phyloP scores from a whole-genome alignment of 2,113 vertebrate species.

The Climacteris rufus region DNA sequence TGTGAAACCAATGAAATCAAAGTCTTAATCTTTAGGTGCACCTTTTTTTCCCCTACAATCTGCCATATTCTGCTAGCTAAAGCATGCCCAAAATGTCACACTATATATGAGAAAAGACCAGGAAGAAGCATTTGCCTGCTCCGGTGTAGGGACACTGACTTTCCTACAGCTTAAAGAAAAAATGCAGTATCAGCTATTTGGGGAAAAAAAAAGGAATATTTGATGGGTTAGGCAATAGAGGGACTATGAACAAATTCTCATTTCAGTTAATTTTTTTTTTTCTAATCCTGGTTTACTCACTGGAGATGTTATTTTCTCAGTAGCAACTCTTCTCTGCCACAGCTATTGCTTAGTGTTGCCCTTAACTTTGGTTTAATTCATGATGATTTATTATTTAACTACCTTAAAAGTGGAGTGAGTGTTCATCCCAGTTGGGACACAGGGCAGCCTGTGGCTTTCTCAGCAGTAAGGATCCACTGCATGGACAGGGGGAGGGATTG shows the following conservation, averaged over 20 bases:
- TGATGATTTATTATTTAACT: background rate
- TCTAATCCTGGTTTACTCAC: background rate
- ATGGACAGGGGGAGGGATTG: background rate
- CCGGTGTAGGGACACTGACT: background rate
- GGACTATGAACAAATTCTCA: background rate
- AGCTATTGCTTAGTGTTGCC: background rate
- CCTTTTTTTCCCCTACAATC: background rate
- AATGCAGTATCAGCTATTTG: background rate
- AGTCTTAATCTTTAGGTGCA: background rate
- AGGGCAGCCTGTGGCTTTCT: background rate
- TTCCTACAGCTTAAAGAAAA: background rate
- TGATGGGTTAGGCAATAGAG: background rate
- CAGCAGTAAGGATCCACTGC: background rate
- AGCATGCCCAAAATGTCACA: background rate
- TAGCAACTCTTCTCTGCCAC: background rate
- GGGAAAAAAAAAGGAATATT: background rate
- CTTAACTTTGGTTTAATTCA: background rate
- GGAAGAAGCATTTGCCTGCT: background rate
- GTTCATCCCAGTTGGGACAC: background rate
- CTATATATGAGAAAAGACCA: background rate
- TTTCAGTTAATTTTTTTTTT: background rate
- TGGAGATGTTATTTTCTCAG: background rate
- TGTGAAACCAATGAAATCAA: background rate
- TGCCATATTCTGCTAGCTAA: background rate
- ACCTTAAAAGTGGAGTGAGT: background rate